Evolutionary conservation across 2,113 vertebrate species (phyloP).

Genomic region (Asarcornis scutulata): DNA sequence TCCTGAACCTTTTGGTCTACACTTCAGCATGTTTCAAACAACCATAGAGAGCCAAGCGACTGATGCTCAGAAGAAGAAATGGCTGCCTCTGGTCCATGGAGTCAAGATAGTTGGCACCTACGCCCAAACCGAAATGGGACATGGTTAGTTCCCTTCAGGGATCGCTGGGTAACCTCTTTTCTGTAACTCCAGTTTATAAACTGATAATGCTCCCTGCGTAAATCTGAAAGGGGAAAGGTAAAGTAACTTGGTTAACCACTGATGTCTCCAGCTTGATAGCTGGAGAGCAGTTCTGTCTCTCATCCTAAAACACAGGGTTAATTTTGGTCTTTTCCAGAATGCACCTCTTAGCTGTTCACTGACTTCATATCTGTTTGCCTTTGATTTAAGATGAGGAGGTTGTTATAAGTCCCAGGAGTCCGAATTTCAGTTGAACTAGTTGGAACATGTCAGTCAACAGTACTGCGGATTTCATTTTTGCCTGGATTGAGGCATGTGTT

Average conservation of each 20-base stretch:
- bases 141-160: conserved; percentile 89
- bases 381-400: neutral
- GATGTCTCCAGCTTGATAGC: neutral
- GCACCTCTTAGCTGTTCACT: conserved; percentile 44
- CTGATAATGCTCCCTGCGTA: neutral
- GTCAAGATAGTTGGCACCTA: conserved; percentile 91
- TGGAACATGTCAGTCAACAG: neutral
- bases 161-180: conserved; percentile 55
- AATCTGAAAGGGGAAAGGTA: neutral
- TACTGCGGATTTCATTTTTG: neutral
- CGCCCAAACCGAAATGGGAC: conserved; percentile 95
- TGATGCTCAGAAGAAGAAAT: conserved; percentile 87
- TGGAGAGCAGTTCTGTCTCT: neutral
- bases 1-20: conserved; percentile 82
- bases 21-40: conserved; percentile 92
- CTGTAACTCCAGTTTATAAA: conserved; percentile 26
- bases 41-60: conserved; percentile 86
- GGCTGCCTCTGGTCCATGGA: conserved; percentile 82
- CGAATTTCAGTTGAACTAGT: neutral
- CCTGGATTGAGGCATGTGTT: neutral
- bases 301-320: neutral
- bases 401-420: neutral
- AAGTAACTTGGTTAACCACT: neutral
- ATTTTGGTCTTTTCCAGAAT: conserved; percentile 8
- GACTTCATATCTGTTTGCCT: neutral